Conservation (phyloP, 2,888 invertebrate species). For the Chrysina gloriosa region DNA sequence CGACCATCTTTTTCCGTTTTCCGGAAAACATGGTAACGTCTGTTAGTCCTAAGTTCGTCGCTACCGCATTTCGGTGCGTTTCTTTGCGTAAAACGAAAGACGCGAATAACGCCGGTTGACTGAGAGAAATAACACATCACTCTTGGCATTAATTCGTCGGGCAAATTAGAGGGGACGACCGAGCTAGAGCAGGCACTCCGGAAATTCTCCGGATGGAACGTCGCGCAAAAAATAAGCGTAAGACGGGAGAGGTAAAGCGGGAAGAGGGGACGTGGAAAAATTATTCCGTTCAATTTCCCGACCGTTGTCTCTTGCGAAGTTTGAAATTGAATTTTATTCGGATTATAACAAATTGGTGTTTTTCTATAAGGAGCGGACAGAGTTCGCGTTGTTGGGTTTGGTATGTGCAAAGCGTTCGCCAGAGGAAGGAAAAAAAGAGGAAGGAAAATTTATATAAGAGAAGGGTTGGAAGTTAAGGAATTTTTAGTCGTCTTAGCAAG, state of each 20-base stretch:
- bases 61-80: neutral
- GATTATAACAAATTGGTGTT: constrained; percentile 37
- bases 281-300: constrained; percentile 30
- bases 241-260: neutral
- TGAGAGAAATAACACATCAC: constrained; percentile 27
- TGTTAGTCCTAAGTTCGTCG: neutral
- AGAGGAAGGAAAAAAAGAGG: neutral
- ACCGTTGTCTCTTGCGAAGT: constrained; percentile 30
- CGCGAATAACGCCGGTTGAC: constrained; percentile 5
- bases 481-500: neutral
- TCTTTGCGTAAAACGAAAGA: constrained; percentile 6
- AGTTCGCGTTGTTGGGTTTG: neutral
- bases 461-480: neutral
- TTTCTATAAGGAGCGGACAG: neutral
- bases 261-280: constrained; percentile 10
- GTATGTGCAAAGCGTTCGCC: neutral
- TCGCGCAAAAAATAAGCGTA: neutral
- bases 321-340: constrained; percentile 35
- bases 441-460: neutral
- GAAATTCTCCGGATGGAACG: neutral
- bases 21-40: no score
- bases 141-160: constrained; percentile 13
- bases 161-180: constrained; percentile 7
- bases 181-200: neutral
- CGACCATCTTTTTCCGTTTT: no score